Conservation (phyloP, 1,140 invertebrate species). For the Neodiprion fabricii region DNA sequence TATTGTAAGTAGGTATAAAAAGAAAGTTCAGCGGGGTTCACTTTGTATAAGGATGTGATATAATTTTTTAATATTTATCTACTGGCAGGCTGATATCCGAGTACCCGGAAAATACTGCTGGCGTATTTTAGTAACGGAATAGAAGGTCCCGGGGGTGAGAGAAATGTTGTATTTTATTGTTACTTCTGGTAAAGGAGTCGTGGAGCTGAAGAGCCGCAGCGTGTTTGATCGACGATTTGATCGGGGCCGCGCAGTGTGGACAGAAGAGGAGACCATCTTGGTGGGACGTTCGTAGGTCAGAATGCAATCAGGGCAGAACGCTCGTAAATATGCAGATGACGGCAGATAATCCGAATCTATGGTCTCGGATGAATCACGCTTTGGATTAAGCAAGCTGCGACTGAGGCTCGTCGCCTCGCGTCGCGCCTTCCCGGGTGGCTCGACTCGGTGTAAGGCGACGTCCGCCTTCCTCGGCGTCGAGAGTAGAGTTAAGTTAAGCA, state of each 20-base stretch:
- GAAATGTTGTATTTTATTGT: neutral
- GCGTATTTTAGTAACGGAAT: too few relatives aligned
- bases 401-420: constrained; percentile 38
- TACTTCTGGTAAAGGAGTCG: neutral
- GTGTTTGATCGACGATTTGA: neutral
- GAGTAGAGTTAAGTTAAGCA: constrained; percentile 48
- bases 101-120: too few relatives aligned
- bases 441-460: neutral
- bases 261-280: too few relatives aligned
- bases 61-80: too few relatives aligned
- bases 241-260: too few relatives aligned
- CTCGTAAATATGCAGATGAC: constrained; percentile 55
- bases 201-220: neutral
- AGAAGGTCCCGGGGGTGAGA: too few relatives aligned
- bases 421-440: neutral
- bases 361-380: constrained; percentile 44
- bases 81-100: too few relatives aligned
- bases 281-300: constrained; percentile 16
- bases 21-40: too few relatives aligned
- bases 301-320: constrained; percentile 23
- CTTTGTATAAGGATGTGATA: too few relatives aligned
- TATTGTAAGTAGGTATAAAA: too few relatives aligned
- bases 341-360: constrained; percentile 53
- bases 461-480: neutral
- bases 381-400: constrained; percentile 40